phyloP scores from a whole-genome alignment of 2,797 vertebrate species.

The Eospalax fontanierii region DNA sequence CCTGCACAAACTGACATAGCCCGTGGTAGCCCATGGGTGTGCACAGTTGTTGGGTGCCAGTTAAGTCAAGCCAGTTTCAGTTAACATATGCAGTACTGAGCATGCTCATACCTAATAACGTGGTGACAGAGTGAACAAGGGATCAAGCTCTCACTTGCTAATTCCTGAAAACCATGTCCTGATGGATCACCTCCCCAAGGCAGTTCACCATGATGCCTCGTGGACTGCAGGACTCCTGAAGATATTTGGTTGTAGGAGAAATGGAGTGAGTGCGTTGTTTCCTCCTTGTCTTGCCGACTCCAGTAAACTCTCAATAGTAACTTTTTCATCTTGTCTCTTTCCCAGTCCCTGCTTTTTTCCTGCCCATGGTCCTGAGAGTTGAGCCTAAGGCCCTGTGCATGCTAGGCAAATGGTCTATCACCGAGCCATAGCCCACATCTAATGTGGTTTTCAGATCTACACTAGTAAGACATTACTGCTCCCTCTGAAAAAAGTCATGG shows the following conservation, averaged over 20 bases:
- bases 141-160: background rate
- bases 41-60: background rate
- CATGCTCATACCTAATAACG: background rate
- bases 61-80: background rate
- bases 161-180: no score
- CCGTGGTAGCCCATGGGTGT: background rate
- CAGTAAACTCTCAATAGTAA: constrained; percentile 8
- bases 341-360: background rate
- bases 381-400: background rate
- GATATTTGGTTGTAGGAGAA: background rate
- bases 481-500: constrained; percentile 33
- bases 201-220: background rate
- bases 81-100: background rate
- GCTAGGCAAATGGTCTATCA: background rate
- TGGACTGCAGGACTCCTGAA: background rate
- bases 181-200: background rate
- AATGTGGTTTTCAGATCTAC: background rate
- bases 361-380: background rate
- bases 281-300: background rate
- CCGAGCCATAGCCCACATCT: no score
- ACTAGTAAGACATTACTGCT: background rate
- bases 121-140: background rate
- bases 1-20: background rate
- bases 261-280: background rate
- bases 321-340: constrained; percentile 48